These are phyloP conservation scores for Tryphoninae sp. DNA, from an alignment of 2,888 invertebrate genomes.

Conservation along the genomic window DNA sequence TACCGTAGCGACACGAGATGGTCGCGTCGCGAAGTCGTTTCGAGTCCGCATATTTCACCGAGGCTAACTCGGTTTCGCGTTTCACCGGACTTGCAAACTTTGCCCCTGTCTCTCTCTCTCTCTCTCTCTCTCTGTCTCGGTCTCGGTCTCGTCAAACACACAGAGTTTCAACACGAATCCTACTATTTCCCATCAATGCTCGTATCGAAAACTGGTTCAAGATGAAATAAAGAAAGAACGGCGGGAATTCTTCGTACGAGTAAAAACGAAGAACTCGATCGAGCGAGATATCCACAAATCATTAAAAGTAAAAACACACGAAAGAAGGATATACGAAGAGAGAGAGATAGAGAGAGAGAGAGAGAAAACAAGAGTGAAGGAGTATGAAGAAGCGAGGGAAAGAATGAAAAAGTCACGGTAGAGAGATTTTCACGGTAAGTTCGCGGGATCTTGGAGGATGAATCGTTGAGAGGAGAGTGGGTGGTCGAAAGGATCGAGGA, in stretches of 20 bases:
- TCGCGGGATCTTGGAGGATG: constrained; percentile 13
- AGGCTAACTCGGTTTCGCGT: not conserved
- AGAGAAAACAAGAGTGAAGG: not conserved
- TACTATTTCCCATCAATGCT: too few relatives aligned
- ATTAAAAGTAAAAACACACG: too few relatives aligned
- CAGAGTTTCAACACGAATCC: not conserved
- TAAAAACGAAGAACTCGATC: too few relatives aligned
- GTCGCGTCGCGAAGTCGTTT: not conserved
- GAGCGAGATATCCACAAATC: too few relatives aligned
- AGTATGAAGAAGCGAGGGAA: not conserved
- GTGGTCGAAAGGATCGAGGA: not conserved
- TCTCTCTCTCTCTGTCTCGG: too few relatives aligned
- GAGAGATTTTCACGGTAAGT: constrained; percentile 29
- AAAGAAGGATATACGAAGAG: not conserved
- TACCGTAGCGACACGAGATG: constrained; percentile 9
- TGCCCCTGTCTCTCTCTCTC: not conserved
- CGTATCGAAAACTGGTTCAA: not conserved
- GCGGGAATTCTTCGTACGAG: not conserved
- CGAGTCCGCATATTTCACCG: constrained; percentile 20
- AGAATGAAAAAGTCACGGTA: constrained; percentile 25
- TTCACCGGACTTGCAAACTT: not conserved
- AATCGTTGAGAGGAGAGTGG: constrained; percentile 11
- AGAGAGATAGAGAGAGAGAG: not conserved
- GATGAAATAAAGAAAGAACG: not conserved
- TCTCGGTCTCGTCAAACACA: not conserved